A percentile compares a stretch with the other conserved stretches of the same genome.
phyloP scores from a whole-genome alignment of 2,888 invertebrate genomes.

The Sepiola atlantica region DNA sequence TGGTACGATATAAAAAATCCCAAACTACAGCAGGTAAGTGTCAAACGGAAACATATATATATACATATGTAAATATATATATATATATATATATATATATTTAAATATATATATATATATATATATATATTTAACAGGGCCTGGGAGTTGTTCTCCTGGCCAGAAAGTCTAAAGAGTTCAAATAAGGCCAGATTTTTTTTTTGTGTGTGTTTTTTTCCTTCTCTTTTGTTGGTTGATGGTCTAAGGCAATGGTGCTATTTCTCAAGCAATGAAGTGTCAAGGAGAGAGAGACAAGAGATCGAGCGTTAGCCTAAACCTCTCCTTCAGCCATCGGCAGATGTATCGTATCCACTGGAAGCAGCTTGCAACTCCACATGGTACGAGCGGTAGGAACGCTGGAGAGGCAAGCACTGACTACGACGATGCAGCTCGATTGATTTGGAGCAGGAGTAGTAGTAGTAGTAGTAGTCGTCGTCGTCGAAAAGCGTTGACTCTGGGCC shows the following conservation, averaged over 20 bases:
- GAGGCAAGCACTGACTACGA: background rate
- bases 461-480: background rate
- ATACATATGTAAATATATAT: background rate
- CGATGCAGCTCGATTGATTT: slow-evolving; percentile 2
- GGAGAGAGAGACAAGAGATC: background rate
- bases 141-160: background rate
- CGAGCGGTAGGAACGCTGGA: background rate
- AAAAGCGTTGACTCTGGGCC: background rate
- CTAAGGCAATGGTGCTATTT: background rate
- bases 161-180: background rate
- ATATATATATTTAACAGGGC: background rate
- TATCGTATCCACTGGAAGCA: background rate
- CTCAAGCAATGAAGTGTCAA: slow-evolving; percentile 6
- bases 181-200: background rate
- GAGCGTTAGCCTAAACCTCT: background rate
- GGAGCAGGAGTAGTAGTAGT: background rate
- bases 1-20: background rate
- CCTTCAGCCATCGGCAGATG: slow-evolving; percentile 14
- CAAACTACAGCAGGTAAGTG: background rate
- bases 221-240: too few species aligned
- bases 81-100: background rate
- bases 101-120: background rate
- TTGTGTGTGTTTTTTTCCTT: too few species aligned
- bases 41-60: background rate
- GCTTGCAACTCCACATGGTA: background rate